phyloP scores from a whole-genome alignment of 2,888 invertebrate genomes.

The Timema cristinae region DNA sequence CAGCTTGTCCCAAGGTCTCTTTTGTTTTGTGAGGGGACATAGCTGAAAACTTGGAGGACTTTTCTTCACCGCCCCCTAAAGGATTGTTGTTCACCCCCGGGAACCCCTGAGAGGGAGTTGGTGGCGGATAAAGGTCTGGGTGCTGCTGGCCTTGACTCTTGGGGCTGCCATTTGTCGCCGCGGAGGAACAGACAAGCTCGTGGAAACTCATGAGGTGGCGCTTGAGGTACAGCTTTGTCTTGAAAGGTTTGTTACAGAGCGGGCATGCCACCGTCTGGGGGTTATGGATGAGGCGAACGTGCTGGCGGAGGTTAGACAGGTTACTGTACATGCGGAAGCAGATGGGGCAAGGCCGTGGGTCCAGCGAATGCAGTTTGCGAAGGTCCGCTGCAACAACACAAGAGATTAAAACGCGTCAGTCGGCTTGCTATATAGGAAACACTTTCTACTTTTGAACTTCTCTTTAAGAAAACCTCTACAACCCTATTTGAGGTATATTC shows the following conservation, averaged over 20 bases:
- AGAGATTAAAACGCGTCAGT: no score
- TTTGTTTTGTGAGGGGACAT: no score
- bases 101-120: background rate
- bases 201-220: constrained; percentile 57
- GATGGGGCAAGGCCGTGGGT: constrained; percentile 58
- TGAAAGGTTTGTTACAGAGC: constrained; percentile 59
- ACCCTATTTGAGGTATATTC: no score
- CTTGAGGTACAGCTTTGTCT: constrained; percentile 59
- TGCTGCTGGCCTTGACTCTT: constrained; percentile 8
- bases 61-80: no score
- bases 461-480: no score
- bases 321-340: constrained; percentile 63
- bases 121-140: constrained; percentile 22
- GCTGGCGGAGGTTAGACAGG: constrained; percentile 60
- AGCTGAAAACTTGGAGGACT: no score
- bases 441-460: no score
- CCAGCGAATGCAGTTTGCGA: constrained; percentile 51
- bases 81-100: no score
- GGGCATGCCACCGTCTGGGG: constrained; percentile 59
- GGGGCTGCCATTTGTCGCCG: background rate
- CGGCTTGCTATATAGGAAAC: no score
- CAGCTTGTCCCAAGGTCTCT: no score
- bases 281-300: constrained; percentile 62
- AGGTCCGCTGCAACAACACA: constrained; percentile 47
- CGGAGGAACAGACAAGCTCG: constrained; percentile 37